A percentile compares a stretch with the other conserved stretches of the same genome.
These are phyloP conservation scores for Scaptomyza flava DNA, from an alignment of 2,888 invertebrate species.

Conservation along the genomic window DNA sequence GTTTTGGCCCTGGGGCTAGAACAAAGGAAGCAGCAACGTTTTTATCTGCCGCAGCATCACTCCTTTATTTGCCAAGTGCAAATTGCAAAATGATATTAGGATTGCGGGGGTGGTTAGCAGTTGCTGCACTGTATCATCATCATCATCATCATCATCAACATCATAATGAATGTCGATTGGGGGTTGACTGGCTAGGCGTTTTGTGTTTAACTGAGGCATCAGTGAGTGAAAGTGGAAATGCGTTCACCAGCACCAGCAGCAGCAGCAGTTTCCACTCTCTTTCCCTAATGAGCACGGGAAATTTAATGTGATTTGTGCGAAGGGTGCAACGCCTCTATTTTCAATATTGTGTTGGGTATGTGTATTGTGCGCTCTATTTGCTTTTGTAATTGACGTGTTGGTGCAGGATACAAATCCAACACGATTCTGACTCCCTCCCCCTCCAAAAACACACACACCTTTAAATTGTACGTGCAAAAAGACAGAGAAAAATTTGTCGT, in stretches of 20 bases:
- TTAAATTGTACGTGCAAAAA: slow-evolving; percentile 40
- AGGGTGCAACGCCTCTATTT: slow-evolving; percentile 59
- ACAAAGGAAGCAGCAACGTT: slow-evolving; percentile 62
- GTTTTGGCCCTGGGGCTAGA: slow-evolving; percentile 56
- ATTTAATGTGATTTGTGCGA: slow-evolving; percentile 76
- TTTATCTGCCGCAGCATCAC: slow-evolving; percentile 76
- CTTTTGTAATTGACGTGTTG: slow-evolving; percentile 73
- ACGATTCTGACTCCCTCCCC: slow-evolving; percentile 15
- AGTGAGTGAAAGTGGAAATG: slow-evolving; percentile 62
- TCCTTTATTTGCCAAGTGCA: slow-evolving; percentile 81
- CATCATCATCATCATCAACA: slow-evolving; percentile 2
- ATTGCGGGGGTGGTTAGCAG: slow-evolving; percentile 51
- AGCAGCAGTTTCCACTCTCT: slow-evolving; percentile 25
- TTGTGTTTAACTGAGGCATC: slow-evolving; percentile 38
- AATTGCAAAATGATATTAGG: slow-evolving; percentile 81
- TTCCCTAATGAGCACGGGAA: slow-evolving; percentile 72
- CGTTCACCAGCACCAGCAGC: slow-evolving; percentile 33
- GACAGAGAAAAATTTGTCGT: slow-evolving; percentile 26
- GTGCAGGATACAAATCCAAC: slow-evolving; percentile 45
- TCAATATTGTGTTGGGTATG: slow-evolving; percentile 30
- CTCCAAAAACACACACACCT: slow-evolving; percentile 16
- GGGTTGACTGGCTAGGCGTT: slow-evolving; percentile 48
- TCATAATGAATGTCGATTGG: slow-evolving; percentile 18
- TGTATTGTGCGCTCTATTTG: slow-evolving; percentile 54
- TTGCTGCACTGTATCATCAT: slow-evolving; percentile 49